Base-by-base conservation (phyloP, 2,113 vertebrate species). In the Galeopterus variegatus region DNA sequence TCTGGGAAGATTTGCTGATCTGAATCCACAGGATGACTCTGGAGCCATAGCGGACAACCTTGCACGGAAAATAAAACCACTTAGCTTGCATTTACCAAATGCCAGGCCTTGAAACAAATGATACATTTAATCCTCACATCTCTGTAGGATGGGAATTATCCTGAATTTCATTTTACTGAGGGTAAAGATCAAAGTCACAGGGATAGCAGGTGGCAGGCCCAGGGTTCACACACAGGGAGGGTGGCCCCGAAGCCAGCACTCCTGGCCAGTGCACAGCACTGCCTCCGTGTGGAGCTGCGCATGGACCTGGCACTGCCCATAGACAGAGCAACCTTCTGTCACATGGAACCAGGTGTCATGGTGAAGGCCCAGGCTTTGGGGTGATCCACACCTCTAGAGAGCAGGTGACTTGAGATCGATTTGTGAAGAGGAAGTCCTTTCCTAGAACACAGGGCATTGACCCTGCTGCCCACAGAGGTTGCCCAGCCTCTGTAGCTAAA, bases 401-500 rank as follows among this genome's bases (percentile, higher is more conserved):
- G 15, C 54, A 17, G 41, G 91, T 60, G 31, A n/a, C 60, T 85
- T 67, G n/a, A 36, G 60, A 31, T 4, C 18, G 50, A 23, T 79
- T 36, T 41, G 67, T 54, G 80, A 28, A 33, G 21, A 48, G 75
- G 85, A 76, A 93, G 87, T 41, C 5, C 21, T 67, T 89, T 93
- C 90, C 50, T n/a, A n/a, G 67, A 87, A 80, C 58, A 54, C 82
- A 50, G 75, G 64, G 80, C 82, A 54, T 60, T 26, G 15, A 48
- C 81, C 86, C 19, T 1, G 0, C 33, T 11, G 62, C 85, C 81
- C 72, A 21, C 3, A 0, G 54, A 15, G 13, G 31, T 96, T 91
- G 67, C 92, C 82, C 90, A 95, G 69, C 58, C 75, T 82, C 77
- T 65, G 80, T n/a, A 28, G 95, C 90, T 95, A 33, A 93, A 92